These are phyloP conservation scores for Nineta flava DNA, from an alignment of 2,888 invertebrate genomes.

Conservation along the genomic window DNA sequence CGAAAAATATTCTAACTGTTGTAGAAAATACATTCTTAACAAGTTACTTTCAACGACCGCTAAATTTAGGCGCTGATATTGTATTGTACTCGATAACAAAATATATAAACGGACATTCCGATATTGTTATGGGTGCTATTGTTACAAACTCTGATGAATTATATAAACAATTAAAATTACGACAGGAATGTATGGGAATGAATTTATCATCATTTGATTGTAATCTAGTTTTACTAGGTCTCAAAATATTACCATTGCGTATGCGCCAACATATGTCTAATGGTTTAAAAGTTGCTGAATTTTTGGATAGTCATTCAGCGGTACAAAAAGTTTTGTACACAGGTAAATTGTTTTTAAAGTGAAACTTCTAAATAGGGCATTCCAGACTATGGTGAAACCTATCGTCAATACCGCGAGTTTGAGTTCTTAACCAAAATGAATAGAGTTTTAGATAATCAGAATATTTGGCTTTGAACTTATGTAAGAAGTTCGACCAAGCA, in stretches of 20 bases:
- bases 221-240: slow-evolving; percentile 76
- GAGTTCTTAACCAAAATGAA: too few relatives aligned
- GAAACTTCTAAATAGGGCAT: too few relatives aligned
- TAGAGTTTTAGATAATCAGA: too few relatives aligned
- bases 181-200: slow-evolving; percentile 70
- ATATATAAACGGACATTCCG: slow-evolving; percentile 19
- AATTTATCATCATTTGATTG: slow-evolving; percentile 97
- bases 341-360: too few relatives aligned
- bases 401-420: too few relatives aligned
- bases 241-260: slow-evolving; percentile 82
- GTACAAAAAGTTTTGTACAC: slow-evolving; percentile 48
- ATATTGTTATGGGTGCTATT: slow-evolving; percentile 16
- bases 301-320: slow-evolving; percentile 61
- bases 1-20: slow-evolving; percentile 15
- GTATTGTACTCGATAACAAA: slow-evolving; percentile 17
- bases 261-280: slow-evolving; percentile 83
- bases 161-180: slow-evolving; percentile 34
- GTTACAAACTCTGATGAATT: slow-evolving; percentile 18
- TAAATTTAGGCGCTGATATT: slow-evolving; percentile 18
- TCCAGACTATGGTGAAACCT: too few relatives aligned
- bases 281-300: slow-evolving; percentile 61
- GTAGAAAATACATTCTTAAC: slow-evolving; percentile 16
- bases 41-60: slow-evolving; percentile 17
- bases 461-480: too few relatives aligned
- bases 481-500: too few relatives aligned